Evolutionary conservation across 1,140 invertebrate species (phyloP).

Genomic region (Diuraphis noxia): DNA sequence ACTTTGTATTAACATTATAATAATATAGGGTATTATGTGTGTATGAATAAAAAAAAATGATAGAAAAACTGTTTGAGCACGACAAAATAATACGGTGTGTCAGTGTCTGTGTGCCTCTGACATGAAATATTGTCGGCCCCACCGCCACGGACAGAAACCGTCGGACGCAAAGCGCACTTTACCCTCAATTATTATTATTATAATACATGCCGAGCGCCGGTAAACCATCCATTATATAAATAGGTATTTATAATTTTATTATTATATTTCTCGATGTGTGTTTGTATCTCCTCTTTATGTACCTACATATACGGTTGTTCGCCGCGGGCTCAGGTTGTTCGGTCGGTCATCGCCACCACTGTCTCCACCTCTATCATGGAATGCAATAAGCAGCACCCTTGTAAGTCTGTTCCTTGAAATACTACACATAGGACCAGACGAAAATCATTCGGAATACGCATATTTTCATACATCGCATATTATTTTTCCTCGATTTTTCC

Average conservation of each 20-base stretch:
- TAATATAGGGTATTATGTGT: background rate
- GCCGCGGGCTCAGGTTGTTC: conserved; percentile 24
- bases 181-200: conserved; percentile 19
- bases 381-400: conserved; percentile 46
- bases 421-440: background rate
- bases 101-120: background rate
- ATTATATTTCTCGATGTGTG: background rate
- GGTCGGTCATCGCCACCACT: background rate
- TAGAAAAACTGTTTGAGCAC: background rate
- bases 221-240: conserved; percentile 31
- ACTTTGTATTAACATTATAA: background rate
- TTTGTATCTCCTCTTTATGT: background rate
- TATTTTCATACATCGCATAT: conserved; percentile 8
- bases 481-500: too few relatives aligned
- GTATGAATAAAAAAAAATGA: background rate
- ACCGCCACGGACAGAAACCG: background rate
- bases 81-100: conserved; percentile 20
- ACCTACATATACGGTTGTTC: background rate
- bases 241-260: conserved; percentile 32
- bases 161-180: background rate
- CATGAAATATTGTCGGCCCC: conserved; percentile 23
- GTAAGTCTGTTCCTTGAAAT: conserved; percentile 1
- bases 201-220: background rate
- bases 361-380: background rate
- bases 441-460: conserved; percentile 22